Evolutionary conservation across 2,888 invertebrate genomes (phyloP).

Genomic region (Cosmorhoe ocellata): DNA sequence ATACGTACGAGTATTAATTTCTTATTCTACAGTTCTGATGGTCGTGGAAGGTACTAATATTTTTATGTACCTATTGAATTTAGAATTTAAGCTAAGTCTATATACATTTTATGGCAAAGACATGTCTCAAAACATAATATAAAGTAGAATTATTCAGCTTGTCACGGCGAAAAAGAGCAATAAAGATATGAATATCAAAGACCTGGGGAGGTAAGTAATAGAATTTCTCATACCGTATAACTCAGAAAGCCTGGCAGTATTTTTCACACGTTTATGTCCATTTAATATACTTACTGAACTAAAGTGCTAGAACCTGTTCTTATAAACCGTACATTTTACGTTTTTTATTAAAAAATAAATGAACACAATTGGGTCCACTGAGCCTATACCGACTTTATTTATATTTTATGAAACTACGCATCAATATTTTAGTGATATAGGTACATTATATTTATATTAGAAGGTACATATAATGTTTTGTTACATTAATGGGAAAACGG

Average conservation of each 20-base stretch:
- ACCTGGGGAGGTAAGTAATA: constrained; percentile 24
- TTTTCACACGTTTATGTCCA: constrained; percentile 27
- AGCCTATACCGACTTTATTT: too few species aligned
- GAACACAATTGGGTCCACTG: too few species aligned
- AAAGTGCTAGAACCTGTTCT: constrained; percentile 13
- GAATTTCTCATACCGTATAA: constrained; percentile 24
- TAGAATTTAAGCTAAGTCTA: too few species aligned
- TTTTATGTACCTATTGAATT: too few species aligned
- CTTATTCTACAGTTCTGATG: too few species aligned
- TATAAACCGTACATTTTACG: constrained; percentile 6
- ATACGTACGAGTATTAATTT: too few species aligned
- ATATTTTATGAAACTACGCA: too few species aligned
- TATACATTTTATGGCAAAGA: constrained; percentile 6
- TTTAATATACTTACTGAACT: constrained; percentile 22
- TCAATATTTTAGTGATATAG: too few species aligned
- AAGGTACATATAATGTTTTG: too few species aligned
- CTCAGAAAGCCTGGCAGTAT: constrained; percentile 19
- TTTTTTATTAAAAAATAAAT: not conserved
- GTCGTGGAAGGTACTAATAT: too few species aligned
- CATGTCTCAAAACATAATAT: constrained; percentile 11
- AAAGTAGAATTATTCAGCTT: constrained; percentile 26
- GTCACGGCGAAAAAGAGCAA: constrained; percentile 28
- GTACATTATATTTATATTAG: too few species aligned
- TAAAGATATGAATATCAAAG: constrained; percentile 34
- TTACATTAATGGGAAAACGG: too few species aligned